These are phyloP conservation scores for Phylloscopus whistleri DNA, from an alignment of 2,113 vertebrate species.

Conservation along the genomic window DNA sequence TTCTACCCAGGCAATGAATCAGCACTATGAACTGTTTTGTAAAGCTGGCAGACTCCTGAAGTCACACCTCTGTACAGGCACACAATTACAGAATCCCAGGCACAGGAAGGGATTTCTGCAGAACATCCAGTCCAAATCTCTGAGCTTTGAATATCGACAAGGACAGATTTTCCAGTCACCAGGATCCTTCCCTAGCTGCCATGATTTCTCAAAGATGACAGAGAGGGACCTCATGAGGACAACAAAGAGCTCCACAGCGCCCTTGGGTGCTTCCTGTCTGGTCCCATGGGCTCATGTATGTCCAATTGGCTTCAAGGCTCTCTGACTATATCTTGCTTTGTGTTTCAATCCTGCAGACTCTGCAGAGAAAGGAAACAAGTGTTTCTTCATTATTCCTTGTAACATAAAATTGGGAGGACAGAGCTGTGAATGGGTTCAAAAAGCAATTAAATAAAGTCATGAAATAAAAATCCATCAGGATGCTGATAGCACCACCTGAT, in stretches of 20 bases:
- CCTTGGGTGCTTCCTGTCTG: neutral
- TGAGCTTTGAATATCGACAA: neutral
- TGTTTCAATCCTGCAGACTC: neutral
- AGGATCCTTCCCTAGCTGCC: neutral
- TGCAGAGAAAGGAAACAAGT: neutral
- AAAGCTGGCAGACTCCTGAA: neutral
- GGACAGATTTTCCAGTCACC: neutral
- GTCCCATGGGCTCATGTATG: neutral
- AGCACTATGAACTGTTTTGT: neutral
- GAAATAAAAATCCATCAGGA: neutral
- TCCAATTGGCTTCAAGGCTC: neutral
- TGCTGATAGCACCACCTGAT: neutral
- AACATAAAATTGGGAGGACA: neutral
- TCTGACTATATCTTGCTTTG: neutral
- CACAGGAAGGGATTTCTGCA: neutral
- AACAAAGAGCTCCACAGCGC: neutral
- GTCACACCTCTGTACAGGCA: neutral
- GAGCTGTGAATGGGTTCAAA: neutral
- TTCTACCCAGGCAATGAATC: neutral
- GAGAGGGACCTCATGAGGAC: neutral
- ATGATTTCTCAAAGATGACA: neutral
- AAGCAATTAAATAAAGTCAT: neutral
- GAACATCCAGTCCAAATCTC: neutral
- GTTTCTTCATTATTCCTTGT: neutral
- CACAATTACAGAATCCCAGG: neutral